Evolutionary conservation across 2,888 invertebrate species (phyloP), one percentile per base, ranked within the genome.

Genomic region (Caenorhabditis becei): DNA sequence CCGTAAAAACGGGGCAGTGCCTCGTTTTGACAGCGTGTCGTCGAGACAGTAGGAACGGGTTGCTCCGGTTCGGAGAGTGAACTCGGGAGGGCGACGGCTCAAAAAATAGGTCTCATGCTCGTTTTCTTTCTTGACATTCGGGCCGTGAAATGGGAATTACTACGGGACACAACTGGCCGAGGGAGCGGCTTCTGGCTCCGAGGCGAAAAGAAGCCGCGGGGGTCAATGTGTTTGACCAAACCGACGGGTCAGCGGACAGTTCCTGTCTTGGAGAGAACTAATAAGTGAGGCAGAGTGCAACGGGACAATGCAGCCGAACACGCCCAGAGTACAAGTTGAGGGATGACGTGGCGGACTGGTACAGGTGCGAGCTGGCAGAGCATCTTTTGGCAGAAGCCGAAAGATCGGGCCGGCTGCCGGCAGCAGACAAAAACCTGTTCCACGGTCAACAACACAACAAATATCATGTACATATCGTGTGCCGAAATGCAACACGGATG

Each of bases 361-460:
- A 37, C n/a, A n/a, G n/a, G n/a, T n/a, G 41, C 3, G n/a, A 56
- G 28, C 54, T 54, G 23, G 51, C 59, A 54, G 58, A 49, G 51
- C 74, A 74, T 74, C 51, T 53, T 74, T 66, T 59, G 65, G 56
- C 16, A 59, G 35, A 37, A 58, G 58, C 74, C 66, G 74, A 65
- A 59, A 66, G 66, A 74, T 66, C 65, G 66, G n/a, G 28, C 16
- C 16, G 3, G 65, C 18, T 1, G 44, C 8, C 14, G 32, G 20
- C 3, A 16, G 47, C 16, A 28, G 58, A 23, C 23, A 58, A 65
- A 28, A 74, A 74, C 74, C 74, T 74, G 74, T 74, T 66, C 74
- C 54, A 51, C 65, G 66, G 74, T 74, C 74, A 74, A 65, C 58
- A 74, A 74, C 74, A 66, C 63, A 58, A 74, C 44, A 74, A 74